Evolutionary conservation across 1,140 invertebrate species (phyloP).

Genomic region (Diabrotica undecimpunctata): DNA sequence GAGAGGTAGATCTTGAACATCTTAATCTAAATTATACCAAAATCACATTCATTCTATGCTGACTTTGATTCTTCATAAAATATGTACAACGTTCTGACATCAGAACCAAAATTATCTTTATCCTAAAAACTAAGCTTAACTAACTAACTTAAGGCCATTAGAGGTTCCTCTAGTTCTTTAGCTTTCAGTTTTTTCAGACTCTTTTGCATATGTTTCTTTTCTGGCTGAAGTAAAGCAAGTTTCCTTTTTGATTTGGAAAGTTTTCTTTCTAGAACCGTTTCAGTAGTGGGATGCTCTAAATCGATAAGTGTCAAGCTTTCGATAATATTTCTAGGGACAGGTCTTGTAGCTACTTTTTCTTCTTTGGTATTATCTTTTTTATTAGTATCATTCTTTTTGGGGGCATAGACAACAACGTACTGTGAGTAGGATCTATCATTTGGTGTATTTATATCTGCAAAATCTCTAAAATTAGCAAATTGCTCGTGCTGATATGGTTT

Average conservation of each 20-base stretch:
- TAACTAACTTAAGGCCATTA: constrained; percentile 65
- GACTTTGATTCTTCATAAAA: not conserved
- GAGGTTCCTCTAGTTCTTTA: constrained; percentile 56
- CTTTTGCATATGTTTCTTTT: constrained; percentile 57
- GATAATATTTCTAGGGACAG: constrained; percentile 74
- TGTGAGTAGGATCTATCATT: constrained; percentile 77
- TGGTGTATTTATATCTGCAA: constrained; percentile 81
- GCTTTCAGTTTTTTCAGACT: constrained; percentile 51
- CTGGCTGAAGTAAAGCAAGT: constrained; percentile 59
- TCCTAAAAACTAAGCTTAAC: not conserved
- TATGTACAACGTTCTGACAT: constrained; percentile 6
- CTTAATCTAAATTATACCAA: not conserved
- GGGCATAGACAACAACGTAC: constrained; percentile 71
- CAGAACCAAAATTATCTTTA: not conserved
- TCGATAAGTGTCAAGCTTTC: constrained; percentile 72
- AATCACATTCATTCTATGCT: not conserved
- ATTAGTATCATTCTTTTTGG: constrained; percentile 61
- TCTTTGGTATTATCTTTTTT: constrained; percentile 11
- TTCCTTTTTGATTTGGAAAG: constrained; percentile 63
- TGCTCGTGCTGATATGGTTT: constrained; percentile 65
- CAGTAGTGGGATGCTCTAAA: constrained; percentile 49
- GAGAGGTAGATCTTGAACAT: not conserved
- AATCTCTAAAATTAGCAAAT: constrained; percentile 84
- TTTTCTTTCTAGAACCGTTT: constrained; percentile 51
- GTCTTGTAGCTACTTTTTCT: constrained; percentile 42